Evolutionary conservation across 1,140 invertebrate species (phyloP), one percentile per base, ranked within the genome.

Genomic region (Microplitis demolitor): DNA sequence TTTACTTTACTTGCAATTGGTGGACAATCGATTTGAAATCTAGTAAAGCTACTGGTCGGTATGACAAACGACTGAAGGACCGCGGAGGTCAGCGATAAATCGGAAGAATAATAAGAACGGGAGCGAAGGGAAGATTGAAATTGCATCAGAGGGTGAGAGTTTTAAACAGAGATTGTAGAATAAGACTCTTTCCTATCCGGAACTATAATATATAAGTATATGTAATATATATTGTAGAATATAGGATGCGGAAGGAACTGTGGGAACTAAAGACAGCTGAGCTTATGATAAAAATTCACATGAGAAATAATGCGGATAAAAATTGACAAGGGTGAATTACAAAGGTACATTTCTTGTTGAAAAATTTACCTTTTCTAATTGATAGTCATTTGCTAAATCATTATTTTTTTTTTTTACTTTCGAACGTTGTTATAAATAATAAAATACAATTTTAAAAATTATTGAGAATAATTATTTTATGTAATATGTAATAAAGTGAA

Each of bases 201-300:
- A 67, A 50, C 61, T 66, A 60, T 54, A 58, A 72, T 72, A 56
- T 51, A 51, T n/a, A 51, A 9, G 45, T 51, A 51, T n/a, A n/a
- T 51, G 45, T 60, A 60, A 60, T 60, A 51, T 60, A 51, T 51
- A 24, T 56, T n/a, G 53, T 11, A 56, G 5, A 56, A 56, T 24
- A n/a, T 56, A 24, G 24, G 24, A 77, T 77, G 79, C 77, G 76
- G 72, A 77, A 80, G 76, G 74, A 77, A 83, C 78, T 85, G 83
- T 85, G 83, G 83, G 83, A 85, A 85, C 79, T 78, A 33, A 70
- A 75, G 74, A 80, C 79, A 79, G 77, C 74, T 79, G 82, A 83
- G 77, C 62, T 69, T n/a, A 16, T 8, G 60, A 70, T 60, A n/a
- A 62, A 50, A 45, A 45, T 45, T 5, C 39, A 11, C 39, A 35